Conservation (phyloP, 2,113 vertebrate genomes). For the Apodemus sylvaticus region DNA sequence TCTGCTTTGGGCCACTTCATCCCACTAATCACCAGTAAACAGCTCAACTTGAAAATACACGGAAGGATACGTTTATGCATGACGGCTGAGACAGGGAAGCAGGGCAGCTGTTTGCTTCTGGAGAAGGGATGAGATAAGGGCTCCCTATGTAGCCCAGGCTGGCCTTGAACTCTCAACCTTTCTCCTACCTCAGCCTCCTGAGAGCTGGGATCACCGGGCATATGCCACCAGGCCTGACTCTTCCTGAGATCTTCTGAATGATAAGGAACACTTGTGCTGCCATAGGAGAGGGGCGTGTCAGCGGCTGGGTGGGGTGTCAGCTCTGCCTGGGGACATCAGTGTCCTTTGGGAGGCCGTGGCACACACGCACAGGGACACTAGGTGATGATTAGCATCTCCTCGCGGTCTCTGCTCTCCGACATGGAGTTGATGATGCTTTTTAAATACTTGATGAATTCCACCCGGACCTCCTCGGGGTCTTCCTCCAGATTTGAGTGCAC, state of each 20-base stretch:
- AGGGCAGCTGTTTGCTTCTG: background rate
- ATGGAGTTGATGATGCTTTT: conserved; percentile 88
- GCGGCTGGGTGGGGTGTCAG: background rate
- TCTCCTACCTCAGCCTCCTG: background rate
- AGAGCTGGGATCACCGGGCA: background rate
- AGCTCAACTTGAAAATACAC: background rate
- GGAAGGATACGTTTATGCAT: background rate
- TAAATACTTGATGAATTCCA: conserved; percentile 92
- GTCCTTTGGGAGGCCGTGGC: background rate
- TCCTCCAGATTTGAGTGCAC: conserved; percentile 96
- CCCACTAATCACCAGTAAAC: background rate
- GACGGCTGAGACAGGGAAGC: background rate
- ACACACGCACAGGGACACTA: conserved; percentile 76
- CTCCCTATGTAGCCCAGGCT: background rate
- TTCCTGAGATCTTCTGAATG: background rate
- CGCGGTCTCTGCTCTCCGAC: conserved; percentile 93
- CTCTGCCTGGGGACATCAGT: background rate
- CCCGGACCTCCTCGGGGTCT: conserved; percentile 92
- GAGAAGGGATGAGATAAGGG: background rate
- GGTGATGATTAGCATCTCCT: conserved; percentile 96
- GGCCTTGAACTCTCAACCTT: background rate
- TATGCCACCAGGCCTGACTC: background rate
- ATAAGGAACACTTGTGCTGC: background rate
- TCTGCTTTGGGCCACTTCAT: background rate
- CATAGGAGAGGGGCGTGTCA: background rate